Evolutionary conservation across 2,113 vertebrate species (phyloP).

Genomic region (Xenotilapia longispinis): DNA sequence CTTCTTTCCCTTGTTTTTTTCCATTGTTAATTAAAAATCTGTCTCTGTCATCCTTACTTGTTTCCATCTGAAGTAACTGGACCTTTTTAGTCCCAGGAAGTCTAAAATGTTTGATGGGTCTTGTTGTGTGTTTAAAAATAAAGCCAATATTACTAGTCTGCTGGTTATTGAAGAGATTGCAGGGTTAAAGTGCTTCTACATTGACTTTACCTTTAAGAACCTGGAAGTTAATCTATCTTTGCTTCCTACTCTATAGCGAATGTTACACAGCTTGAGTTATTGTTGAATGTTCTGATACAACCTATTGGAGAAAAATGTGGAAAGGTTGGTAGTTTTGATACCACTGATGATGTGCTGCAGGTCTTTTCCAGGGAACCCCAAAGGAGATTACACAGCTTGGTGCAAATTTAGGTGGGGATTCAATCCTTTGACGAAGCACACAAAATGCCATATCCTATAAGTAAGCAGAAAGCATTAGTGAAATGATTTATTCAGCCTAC

Average conservation of each 20-base stretch:
- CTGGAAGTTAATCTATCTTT: neutral
- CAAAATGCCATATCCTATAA: accelerated
- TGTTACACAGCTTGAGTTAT: neutral
- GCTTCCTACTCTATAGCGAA: accelerated
- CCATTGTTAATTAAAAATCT: neutral
- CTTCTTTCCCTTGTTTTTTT: neutral
- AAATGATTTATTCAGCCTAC: neutral
- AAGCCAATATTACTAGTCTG: neutral
- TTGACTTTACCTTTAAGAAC: neutral
- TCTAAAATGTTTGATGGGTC: neutral
- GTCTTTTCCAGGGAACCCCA: neutral
- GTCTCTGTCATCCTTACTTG: neutral
- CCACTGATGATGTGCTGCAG: neutral
- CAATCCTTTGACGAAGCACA: neutral
- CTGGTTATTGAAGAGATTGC: neutral
- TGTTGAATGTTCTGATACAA: neutral
- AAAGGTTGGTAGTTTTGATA: neutral
- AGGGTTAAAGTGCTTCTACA: neutral
- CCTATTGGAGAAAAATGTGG: neutral
- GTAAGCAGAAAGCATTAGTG: neutral
- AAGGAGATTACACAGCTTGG: neutral
- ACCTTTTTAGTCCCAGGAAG: accelerated
- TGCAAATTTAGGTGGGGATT: neutral
- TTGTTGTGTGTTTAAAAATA: neutral
- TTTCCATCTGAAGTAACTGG: neutral